phyloP scores from a whole-genome alignment of 2,888 invertebrate genomes.

The Elmis aenea region DNA sequence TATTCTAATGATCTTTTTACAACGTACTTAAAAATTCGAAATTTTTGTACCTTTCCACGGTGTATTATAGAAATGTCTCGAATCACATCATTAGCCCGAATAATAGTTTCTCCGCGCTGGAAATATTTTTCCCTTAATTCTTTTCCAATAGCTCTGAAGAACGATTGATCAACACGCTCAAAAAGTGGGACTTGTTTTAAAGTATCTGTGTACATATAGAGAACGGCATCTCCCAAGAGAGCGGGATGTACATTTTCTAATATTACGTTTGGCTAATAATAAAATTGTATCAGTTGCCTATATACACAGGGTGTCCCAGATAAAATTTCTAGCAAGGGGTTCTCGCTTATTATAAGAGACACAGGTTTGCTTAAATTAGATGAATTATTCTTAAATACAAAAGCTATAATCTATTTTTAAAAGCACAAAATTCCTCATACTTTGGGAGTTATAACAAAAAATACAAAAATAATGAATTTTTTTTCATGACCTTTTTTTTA shows the following conservation, averaged over 20 bases:
- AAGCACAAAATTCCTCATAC: too few species aligned
- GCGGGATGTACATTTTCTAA: slow-evolving; percentile 51
- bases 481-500: too few species aligned
- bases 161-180: slow-evolving; percentile 51
- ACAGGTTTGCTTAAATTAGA: too few species aligned
- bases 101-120: slow-evolving; percentile 49
- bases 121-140: slow-evolving; percentile 52
- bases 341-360: too few species aligned
- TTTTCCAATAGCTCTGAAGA: slow-evolving; percentile 52
- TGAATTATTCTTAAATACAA: too few species aligned
- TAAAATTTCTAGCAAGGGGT: too few species aligned
- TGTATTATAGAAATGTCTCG: slow-evolving; percentile 51
- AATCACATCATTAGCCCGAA: slow-evolving; percentile 50
- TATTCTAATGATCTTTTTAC: too few species aligned
- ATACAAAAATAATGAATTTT: too few species aligned
- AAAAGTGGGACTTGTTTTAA: slow-evolving; percentile 53
- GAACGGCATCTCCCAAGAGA: slow-evolving; percentile 52
- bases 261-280: slow-evolving; percentile 28
- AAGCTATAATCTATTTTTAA: too few species aligned
- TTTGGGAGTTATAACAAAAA: too few species aligned
- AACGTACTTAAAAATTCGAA: not conserved
- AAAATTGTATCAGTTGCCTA: too few species aligned
- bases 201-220: slow-evolving; percentile 52
- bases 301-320: too few species aligned
- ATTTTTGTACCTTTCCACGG: slow-evolving; percentile 46